Percentiles rank a stretch among this genome's conserved stretches.
phyloP scores from a whole-genome alignment of 2,888 invertebrate genomes.

The Mythimna impura region DNA sequence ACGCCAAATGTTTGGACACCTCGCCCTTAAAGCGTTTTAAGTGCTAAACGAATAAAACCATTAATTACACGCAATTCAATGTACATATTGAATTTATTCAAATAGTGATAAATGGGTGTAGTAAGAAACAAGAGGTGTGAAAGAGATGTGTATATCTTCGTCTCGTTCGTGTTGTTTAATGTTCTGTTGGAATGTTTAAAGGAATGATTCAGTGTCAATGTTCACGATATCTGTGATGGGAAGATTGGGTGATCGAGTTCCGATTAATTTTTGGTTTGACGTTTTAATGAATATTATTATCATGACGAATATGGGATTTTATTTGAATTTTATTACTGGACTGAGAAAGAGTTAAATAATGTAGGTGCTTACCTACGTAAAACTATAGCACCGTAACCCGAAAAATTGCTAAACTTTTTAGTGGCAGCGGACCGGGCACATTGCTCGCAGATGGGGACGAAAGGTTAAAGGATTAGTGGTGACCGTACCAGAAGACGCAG shows the following conservation, averaged over 20 bases:
- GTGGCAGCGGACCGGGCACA: no score
- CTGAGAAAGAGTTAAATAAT: not conserved
- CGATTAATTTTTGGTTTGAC: slow-evolving; percentile 63
- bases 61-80: slow-evolving; percentile 90
- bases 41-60: slow-evolving; percentile 91
- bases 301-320: slow-evolving; percentile 14
- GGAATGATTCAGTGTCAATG: slow-evolving; percentile 76
- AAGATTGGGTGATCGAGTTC: slow-evolving; percentile 59
- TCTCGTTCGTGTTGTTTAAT: slow-evolving; percentile 64
- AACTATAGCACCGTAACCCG: no score
- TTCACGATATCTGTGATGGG: slow-evolving; percentile 68
- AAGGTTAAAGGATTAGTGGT: no score
- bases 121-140: slow-evolving; percentile 86
- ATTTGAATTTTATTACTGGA: slow-evolving; percentile 13
- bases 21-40: slow-evolving; percentile 89
- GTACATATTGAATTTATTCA: slow-evolving; percentile 91
- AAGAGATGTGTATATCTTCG: slow-evolving; percentile 64
- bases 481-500: no score
- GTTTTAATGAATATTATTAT: slow-evolving; percentile 62
- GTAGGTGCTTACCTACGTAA: not conserved
- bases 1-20: slow-evolving; percentile 87
- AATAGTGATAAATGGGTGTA: slow-evolving; percentile 89
- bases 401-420: no score
- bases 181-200: slow-evolving; percentile 73
- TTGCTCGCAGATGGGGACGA: no score